Evolutionary conservation across 2,797 vertebrate species (phyloP).

Genomic region (Eulemur mongoz): DNA sequence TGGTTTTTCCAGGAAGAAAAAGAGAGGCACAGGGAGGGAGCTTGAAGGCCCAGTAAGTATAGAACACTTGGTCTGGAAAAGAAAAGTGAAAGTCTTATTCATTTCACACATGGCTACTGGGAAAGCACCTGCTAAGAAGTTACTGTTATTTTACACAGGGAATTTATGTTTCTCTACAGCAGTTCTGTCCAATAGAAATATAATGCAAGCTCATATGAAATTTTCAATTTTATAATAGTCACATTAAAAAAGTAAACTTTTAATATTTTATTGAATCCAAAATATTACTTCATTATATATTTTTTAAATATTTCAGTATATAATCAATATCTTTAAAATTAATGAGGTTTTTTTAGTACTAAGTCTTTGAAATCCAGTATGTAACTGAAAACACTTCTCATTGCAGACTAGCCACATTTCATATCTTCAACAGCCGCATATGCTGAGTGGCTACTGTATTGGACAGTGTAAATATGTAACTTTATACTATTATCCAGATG

Average conservation of each 20-base stretch:
- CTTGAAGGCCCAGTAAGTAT: neutral
- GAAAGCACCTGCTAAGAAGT: neutral
- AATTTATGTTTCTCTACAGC: neutral
- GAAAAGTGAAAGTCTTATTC: neutral
- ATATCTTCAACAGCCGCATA: neutral
- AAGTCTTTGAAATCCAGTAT: neutral
- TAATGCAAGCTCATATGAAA: neutral
- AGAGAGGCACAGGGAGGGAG: neutral
- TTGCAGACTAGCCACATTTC: neutral
- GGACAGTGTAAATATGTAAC: neutral
- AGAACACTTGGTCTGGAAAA: neutral
- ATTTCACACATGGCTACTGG: neutral
- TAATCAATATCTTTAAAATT: neutral
- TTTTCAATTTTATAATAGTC: neutral
- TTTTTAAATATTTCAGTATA: constrained; percentile 22
- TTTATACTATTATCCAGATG: neutral
- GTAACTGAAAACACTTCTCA: neutral
- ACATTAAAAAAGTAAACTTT: neutral
- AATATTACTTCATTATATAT: neutral
- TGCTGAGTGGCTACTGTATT: neutral
- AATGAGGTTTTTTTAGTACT: neutral
- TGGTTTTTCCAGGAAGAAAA: neutral
- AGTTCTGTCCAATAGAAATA: neutral
- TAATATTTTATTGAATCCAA: neutral
- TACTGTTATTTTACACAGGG: neutral